These are phyloP conservation scores for Cercopithecus mitis DNA, from an alignment of 2,797 vertebrate genomes.

Conservation along the genomic window DNA sequence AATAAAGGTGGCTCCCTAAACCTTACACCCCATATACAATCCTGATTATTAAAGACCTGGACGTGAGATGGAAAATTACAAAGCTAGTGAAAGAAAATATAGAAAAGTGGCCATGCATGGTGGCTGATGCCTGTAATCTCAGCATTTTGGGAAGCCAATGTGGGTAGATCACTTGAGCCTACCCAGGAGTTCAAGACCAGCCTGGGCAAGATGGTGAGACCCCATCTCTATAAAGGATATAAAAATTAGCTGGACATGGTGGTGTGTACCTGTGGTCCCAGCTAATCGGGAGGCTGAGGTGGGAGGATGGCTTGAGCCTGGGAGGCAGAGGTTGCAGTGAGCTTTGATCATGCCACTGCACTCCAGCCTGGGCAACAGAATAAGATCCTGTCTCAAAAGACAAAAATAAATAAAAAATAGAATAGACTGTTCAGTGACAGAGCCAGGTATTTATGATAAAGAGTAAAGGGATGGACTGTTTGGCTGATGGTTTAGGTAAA, in stretches of 20 bases:
- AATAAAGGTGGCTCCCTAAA: background rate
- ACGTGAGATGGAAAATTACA: background rate
- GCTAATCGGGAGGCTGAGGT: background rate
- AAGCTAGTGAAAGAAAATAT: background rate
- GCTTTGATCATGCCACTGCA: background rate
- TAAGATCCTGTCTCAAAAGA: background rate
- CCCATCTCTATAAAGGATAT: background rate
- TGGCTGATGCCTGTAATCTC: background rate
- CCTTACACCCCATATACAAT: background rate
- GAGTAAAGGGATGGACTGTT: background rate
- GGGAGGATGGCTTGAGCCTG: background rate
- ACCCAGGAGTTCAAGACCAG: background rate
- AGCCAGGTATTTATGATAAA: accelerated
- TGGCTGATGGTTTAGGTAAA: background rate
- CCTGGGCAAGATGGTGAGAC: background rate
- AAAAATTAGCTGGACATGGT: background rate
- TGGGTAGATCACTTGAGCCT: background rate
- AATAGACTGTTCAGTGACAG: accelerated
- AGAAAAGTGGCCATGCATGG: background rate
- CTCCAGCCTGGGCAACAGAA: background rate
- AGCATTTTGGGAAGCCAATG: background rate
- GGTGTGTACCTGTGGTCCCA: background rate
- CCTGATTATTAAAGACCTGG: background rate
- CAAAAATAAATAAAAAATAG: background rate
- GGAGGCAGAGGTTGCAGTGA: too few species aligned